phyloP scores from a whole-genome alignment of 2,113 vertebrate genomes.

The Austrofundulus limnaeus region DNA sequence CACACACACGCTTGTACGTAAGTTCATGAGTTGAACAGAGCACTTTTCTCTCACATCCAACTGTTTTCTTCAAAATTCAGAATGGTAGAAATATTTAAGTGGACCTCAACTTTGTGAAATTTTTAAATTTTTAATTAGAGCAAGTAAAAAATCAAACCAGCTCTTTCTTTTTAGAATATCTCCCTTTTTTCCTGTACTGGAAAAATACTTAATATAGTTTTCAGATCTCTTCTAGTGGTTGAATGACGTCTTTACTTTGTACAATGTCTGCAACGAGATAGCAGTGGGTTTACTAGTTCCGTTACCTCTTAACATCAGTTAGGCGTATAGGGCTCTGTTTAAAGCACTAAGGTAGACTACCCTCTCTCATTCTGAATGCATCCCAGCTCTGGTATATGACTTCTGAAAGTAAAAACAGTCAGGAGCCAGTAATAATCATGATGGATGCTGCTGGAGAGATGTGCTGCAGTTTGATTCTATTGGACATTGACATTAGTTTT shows the following conservation, averaged over 20 bases:
- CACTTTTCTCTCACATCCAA: not conserved
- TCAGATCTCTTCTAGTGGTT: no score
- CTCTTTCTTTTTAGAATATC: no score
- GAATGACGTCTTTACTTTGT: no score
- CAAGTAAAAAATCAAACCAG: no score
- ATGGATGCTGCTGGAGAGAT: not conserved
- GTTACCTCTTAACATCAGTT: not conserved
- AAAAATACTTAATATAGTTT: no score
- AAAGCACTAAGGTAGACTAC: not conserved
- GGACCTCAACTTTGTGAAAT: not conserved
- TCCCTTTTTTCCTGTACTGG: no score
- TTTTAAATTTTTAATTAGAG: no score
- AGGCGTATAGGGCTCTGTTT: no score
- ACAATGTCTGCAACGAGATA: no score
- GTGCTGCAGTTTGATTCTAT: not conserved
- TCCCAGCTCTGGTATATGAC: not conserved
- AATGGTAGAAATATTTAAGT: not conserved
- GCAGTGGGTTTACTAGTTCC: not conserved
- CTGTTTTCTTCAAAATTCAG: not conserved
- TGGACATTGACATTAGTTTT: not conserved
- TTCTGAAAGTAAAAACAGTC: not conserved
- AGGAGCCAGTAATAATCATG: not conserved
- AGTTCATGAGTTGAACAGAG: not conserved
- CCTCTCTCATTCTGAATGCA: not conserved
- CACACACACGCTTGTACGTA: not conserved